phyloP scores from a whole-genome alignment of 2,888 invertebrate genomes.

The Camponotus fellah region DNA sequence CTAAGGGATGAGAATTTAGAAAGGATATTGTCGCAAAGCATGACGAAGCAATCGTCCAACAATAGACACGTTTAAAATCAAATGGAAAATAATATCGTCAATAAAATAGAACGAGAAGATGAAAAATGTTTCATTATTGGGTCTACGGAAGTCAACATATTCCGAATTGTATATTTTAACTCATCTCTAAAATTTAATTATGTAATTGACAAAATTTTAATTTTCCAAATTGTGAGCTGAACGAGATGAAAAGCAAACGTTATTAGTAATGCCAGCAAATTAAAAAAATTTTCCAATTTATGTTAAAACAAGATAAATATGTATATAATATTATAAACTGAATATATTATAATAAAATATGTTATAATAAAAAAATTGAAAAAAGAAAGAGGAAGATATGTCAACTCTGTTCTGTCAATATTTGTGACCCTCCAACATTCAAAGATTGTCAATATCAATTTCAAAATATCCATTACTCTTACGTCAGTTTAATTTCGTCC shows the following conservation, averaged over 20 bases:
- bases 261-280: neutral
- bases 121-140: conserved; percentile 11
- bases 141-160: conserved; percentile 10
- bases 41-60: conserved; percentile 48
- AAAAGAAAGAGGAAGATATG: neutral
- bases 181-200: neutral
- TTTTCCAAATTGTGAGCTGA: neutral
- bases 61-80: neutral
- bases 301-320: neutral
- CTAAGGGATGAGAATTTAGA: conserved; percentile 15
- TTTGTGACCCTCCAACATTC: conserved; percentile 2
- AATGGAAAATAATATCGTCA: neutral
- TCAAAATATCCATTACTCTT: neutral
- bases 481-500: conserved; percentile 16
- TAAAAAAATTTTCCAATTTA: neutral
- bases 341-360: neutral
- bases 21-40: conserved; percentile 42
- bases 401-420: neutral
- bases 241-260: neutral
- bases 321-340: neutral
- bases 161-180: conserved; percentile 18
- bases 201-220: conserved; percentile 3
- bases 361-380: neutral
- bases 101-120: neutral
- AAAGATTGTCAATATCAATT: conserved; percentile 16